phyloP scores from a whole-genome alignment of 2,888 invertebrate species.

The Hirtodrosophila cameraria region DNA sequence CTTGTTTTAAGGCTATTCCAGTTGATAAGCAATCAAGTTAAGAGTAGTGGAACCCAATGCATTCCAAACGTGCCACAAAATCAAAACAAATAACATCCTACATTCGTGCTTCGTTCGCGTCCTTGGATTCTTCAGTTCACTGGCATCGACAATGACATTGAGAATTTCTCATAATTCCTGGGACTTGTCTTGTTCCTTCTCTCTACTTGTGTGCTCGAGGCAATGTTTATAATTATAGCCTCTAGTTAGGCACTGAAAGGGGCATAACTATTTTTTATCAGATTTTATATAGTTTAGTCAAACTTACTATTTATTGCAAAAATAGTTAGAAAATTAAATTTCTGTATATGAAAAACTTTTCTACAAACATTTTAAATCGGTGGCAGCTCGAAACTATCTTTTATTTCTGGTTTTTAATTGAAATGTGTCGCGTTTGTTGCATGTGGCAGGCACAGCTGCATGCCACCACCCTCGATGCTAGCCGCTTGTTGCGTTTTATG shows the following conservation, averaged over 20 bases:
- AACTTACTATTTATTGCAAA: too few species aligned
- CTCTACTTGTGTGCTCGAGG: constrained; percentile 2
- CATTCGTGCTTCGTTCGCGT: constrained; percentile 5
- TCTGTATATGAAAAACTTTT: too few species aligned
- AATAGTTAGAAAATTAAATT: too few species aligned
- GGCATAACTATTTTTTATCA: too few species aligned
- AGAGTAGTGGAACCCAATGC: constrained; percentile 13
- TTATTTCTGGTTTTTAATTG: constrained; percentile 55
- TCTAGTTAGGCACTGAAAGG: background rate
- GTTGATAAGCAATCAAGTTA: constrained; percentile 6
- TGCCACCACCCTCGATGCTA: constrained; percentile 62
- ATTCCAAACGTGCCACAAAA: constrained; percentile 35
- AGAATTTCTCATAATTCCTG: constrained; percentile 33
- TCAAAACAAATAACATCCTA: constrained; percentile 34
- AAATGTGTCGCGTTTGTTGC: constrained; percentile 84
- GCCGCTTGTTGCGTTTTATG: constrained; percentile 28
- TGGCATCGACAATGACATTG: constrained; percentile 39
- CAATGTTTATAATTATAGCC: constrained; percentile 10
- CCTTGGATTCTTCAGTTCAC: constrained; percentile 21
- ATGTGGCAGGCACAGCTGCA: constrained; percentile 81
- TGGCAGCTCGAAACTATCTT: too few species aligned
- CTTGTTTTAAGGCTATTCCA: constrained; percentile 22
- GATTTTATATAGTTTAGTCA: too few species aligned
- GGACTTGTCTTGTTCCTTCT: constrained; percentile 6
- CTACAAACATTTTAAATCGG: background rate